Evolutionary conservation across 2,888 invertebrate species (phyloP).

Genomic region (Oxycera nigricornis): DNA sequence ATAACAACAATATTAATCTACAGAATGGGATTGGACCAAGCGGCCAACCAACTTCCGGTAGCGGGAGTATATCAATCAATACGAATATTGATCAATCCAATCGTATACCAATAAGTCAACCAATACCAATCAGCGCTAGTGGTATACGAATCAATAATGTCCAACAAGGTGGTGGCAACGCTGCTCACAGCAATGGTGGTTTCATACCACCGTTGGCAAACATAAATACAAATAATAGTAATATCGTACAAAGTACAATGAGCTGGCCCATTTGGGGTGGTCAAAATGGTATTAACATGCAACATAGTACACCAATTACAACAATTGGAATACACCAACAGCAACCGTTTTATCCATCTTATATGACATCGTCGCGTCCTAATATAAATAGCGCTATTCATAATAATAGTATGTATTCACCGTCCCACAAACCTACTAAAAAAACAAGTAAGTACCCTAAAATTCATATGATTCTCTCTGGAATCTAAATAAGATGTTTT

Average conservation of each 20-base stretch:
- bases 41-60: constrained; percentile 48
- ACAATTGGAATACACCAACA: constrained; percentile 46
- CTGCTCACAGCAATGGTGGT: constrained; percentile 36
- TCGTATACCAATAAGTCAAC: constrained; percentile 52
- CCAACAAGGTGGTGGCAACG: constrained; percentile 53
- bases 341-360: constrained; percentile 53
- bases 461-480: not conserved
- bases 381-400: constrained; percentile 54
- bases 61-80: constrained; percentile 55
- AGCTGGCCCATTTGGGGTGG: constrained; percentile 53
- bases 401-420: constrained; percentile 55
- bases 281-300: constrained; percentile 47
- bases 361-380: constrained; percentile 53
- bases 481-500: not conserved
- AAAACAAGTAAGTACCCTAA: constrained; percentile 66
- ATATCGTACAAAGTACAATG: constrained; percentile 57
- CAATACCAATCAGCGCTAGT: constrained; percentile 45
- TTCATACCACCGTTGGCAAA: constrained; percentile 51
- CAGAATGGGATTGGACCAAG: constrained; percentile 55
- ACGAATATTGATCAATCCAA: constrained; percentile 61
- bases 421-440: constrained; percentile 70
- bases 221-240: constrained; percentile 56
- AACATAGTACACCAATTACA: constrained; percentile 50
- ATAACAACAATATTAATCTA: constrained; percentile 54
- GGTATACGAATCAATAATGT: constrained; percentile 61